A percentile compares a stretch with the other conserved stretches of the same genome.
These are phyloP conservation scores for Andrena marginata DNA, from an alignment of 2,888 invertebrate species.

Conservation along the genomic window DNA sequence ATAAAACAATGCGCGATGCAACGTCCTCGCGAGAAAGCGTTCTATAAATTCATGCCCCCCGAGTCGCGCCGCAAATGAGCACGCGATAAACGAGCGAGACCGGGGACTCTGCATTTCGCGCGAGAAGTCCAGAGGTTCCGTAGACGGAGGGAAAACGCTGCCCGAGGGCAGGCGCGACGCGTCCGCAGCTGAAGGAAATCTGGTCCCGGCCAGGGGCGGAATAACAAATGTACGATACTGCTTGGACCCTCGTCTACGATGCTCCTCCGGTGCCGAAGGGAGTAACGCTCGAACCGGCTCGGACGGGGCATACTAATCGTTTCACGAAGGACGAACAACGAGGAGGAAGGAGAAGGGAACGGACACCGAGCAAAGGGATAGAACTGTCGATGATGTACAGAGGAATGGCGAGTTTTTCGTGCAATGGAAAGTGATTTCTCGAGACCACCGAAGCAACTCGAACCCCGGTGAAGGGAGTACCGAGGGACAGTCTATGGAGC, in stretches of 20 bases:
- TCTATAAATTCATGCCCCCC: constrained; percentile 42
- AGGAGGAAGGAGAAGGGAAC: constrained; percentile 12
- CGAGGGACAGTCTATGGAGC: constrained; percentile 11
- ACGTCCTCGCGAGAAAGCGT: background rate
- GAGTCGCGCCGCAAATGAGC: constrained; percentile 12
- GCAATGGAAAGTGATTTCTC: background rate
- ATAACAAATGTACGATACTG: constrained; percentile 73
- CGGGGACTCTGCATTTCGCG: constrained; percentile 5
- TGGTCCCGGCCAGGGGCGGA: constrained; percentile 69
- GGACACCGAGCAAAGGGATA: constrained; percentile 14
- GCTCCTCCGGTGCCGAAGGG: constrained; percentile 60
- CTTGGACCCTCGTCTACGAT: constrained; percentile 68
- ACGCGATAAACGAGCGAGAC: background rate
- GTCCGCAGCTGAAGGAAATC: constrained; percentile 66
- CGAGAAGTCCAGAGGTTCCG: constrained; percentile 24
- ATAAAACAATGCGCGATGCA: constrained; percentile 44
- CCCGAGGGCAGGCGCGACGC: constrained; percentile 10
- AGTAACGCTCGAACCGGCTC: constrained; percentile 67
- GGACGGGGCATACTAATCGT: constrained; percentile 73
- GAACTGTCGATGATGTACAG: constrained; percentile 36
- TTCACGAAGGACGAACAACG: constrained; percentile 61
- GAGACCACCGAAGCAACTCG: background rate
- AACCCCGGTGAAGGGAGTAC: background rate
- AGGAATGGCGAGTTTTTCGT: constrained; percentile 17
- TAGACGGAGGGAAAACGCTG: constrained; percentile 31